Percentiles rank a stretch among this genome's conserved stretches.
These are phyloP conservation scores for Thymelicus sylvestris DNA, from an alignment of 2,888 invertebrate genomes.

Conservation along the genomic window DNA sequence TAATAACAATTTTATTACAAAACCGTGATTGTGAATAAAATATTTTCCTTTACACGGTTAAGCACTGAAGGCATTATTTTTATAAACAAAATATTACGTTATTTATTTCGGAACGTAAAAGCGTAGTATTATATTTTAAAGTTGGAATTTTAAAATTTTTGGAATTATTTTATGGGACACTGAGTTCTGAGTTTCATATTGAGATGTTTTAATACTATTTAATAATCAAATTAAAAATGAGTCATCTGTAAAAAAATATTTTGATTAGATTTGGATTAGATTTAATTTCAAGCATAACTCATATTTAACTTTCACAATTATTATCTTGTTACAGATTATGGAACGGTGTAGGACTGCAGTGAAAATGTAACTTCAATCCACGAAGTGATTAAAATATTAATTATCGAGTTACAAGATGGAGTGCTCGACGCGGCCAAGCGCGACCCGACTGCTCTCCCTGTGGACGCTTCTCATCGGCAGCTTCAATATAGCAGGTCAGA, in stretches of 20 bases:
- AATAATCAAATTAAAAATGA: too few relatives aligned
- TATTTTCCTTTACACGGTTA: not conserved
- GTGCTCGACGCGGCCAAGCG: slow-evolving; percentile 58
- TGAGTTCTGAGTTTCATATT: too few relatives aligned
- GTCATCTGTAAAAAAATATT: too few relatives aligned
- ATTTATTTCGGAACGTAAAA: too few relatives aligned
- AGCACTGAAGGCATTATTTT: not conserved
- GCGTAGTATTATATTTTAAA: too few relatives aligned
- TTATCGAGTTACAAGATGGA: slow-evolving; percentile 61
- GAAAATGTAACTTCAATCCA: slow-evolving; percentile 29
- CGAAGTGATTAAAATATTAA: slow-evolving; percentile 28
- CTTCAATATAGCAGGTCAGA: slow-evolving; percentile 71
- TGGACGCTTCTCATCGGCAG: slow-evolving; percentile 71
- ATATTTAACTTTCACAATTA: not conserved
- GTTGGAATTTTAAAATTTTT: too few relatives aligned
- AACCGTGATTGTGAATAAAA: slow-evolving; percentile 9
- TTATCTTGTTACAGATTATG: slow-evolving; percentile 36
- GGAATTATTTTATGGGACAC: too few relatives aligned
- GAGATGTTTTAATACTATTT: too few relatives aligned
- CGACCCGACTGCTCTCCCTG: slow-evolving; percentile 63
- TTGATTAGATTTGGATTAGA: too few relatives aligned
- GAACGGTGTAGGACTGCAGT: slow-evolving; percentile 25
- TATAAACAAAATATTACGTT: not conserved
- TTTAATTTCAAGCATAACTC: too few relatives aligned
- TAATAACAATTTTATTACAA: slow-evolving; percentile 9